Percentiles rank a stretch among this genome's conserved stretches.
Evolutionary conservation across 2,113 vertebrate genomes (phyloP).

Genomic region (Cavia aperea): DNA sequence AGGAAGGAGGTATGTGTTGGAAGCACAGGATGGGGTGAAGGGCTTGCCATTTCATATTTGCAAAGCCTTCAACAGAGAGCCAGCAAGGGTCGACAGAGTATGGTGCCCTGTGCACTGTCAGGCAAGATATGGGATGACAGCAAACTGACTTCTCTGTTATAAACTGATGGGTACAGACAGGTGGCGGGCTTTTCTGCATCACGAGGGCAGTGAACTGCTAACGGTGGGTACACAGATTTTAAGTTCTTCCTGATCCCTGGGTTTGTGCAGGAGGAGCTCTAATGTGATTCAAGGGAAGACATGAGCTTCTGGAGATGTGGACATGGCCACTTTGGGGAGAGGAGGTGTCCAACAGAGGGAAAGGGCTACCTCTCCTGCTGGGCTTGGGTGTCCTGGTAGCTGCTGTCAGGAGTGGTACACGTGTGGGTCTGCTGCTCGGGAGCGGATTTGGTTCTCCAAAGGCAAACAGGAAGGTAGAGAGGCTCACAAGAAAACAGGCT

Average conservation of each 20-base stretch:
- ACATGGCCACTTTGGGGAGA: not conserved
- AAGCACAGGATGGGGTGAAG: not conserved
- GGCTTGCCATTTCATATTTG: not conserved
- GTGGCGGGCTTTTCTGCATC: not conserved
- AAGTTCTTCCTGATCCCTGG: not conserved
- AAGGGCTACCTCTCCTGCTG: not conserved
- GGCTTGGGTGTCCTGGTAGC: not conserved
- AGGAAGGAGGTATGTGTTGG: not conserved
- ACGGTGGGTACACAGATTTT: not conserved
- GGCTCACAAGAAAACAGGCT: not conserved
- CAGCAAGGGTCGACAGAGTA: not conserved
- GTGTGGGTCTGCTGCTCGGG: not conserved
- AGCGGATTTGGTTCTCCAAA: not conserved
- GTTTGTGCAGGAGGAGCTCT: not conserved
- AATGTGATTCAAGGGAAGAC: not conserved
- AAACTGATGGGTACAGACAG: not conserved
- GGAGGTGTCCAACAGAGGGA: accelerated
- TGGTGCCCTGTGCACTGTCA: not conserved
- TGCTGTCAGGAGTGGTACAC: not conserved
- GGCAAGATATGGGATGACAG: not conserved
- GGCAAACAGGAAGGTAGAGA: not conserved
- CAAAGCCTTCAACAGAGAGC: not conserved
- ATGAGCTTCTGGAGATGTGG: not conserved
- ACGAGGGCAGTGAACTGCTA: not conserved
- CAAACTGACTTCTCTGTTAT: not conserved